Evolutionary conservation across 2,888 invertebrate genomes (phyloP), one percentile per base, ranked within the genome.

Genomic region (Metalampra italica): DNA sequence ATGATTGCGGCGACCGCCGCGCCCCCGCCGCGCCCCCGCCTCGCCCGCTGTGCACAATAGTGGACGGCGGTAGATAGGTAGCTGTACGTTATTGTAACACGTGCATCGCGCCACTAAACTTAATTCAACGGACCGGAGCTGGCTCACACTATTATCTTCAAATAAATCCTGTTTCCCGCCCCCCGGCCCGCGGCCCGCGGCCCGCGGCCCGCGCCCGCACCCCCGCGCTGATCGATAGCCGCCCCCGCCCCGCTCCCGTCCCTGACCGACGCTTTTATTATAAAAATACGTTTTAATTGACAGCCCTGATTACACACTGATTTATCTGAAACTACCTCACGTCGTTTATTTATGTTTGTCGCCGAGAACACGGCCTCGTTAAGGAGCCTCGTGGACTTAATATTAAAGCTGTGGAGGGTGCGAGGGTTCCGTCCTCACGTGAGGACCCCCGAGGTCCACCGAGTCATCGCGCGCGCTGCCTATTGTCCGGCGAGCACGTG

Each of bases 141-240:
- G 32, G 32, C 32, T 8, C 32, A 32, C 32, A 78, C 78, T 66
- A 51, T 67, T 77, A 77, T 78, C 78, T 66, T 52, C 51, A 52
- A 60, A 68, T 66, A 64, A 64, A 67, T 71, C 65, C 55, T 59
- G 62, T 62, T 59, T 69, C 69, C 73, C 69, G 71, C 62, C 57
- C 59, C 65, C 64, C 64, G 62, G 62, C 69, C 65, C 68, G 64
- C 69, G 59, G 13, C 22, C 59, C 45, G 43, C 39, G 46, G 45
- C 46, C 47, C 36, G 45, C 48, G 39, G 40, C 46, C 34, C 66
- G 62, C 59, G 58, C 60, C 30, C 8, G 30, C 7, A 8, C 30
- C 30, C 34, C 34, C 34, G 40, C 57, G 42, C 66, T 74, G 75
- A 74, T 75, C 74, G 75, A 74, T 75, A 56, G 64, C 60, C 52